These are phyloP conservation scores for Fukomys damarensis DNA, from an alignment of 2,113 vertebrate genomes.

Conservation along the genomic window DNA sequence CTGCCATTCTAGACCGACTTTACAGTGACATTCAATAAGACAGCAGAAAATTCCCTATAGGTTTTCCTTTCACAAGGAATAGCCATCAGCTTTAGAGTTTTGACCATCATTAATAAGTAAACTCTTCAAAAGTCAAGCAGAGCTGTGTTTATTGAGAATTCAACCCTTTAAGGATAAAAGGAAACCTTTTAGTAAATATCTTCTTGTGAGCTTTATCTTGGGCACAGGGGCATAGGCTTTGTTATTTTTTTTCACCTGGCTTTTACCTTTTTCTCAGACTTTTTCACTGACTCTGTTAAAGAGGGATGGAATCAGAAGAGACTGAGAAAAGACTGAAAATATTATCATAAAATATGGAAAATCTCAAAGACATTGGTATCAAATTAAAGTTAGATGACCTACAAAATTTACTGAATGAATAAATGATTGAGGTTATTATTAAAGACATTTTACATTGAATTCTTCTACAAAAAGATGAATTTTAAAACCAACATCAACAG, in stretches of 20 bases:
- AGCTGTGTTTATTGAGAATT: slow-evolving; percentile 10
- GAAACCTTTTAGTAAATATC: not conserved
- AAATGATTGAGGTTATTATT: not conserved
- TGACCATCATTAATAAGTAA: slow-evolving; percentile 45
- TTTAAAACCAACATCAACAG: slow-evolving; percentile 9
- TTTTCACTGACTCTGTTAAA: not conserved
- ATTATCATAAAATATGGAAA: not conserved
- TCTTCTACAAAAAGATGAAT: not conserved
- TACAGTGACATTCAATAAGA: not conserved
- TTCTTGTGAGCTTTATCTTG: rapidly evolving
- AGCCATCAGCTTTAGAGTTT: not conserved
- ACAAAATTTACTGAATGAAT: not conserved
- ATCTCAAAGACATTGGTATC: not conserved
- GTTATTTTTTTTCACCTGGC: not conserved
- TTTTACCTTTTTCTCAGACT: slow-evolving; percentile 12
- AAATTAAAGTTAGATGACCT: not conserved
- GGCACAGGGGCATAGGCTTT: not conserved
- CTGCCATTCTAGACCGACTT: not conserved
- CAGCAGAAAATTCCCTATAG: not conserved
- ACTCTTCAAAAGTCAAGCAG: slow-evolving; percentile 38
- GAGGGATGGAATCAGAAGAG: not conserved
- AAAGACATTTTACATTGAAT: not conserved
- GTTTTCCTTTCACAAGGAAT: not conserved
- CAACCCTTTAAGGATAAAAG: not conserved
- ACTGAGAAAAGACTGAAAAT: not conserved